A percentile compares a stretch with the other conserved stretches of the same genome.
Evolutionary conservation across 2,113 vertebrate species (phyloP).

Genomic region (Callithrix jacchus): DNA sequence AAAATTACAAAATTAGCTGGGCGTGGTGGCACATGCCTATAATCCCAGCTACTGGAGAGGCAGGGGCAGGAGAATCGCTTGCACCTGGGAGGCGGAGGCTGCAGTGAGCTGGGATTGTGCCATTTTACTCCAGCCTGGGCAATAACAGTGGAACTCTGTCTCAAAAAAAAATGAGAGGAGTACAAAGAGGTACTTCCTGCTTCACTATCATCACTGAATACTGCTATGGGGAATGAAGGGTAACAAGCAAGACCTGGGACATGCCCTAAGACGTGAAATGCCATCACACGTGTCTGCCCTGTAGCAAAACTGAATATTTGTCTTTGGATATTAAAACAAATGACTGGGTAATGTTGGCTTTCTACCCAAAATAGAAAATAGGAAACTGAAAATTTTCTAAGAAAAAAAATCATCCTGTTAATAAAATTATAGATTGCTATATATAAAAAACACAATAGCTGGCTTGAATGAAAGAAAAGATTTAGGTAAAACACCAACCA

Average conservation of each 20-base stretch:
- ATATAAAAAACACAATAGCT: slow-evolving; percentile 19
- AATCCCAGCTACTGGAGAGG: too few species aligned
- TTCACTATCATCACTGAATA: neutral
- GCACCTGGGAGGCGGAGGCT: too few species aligned
- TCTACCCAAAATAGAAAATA: slow-evolving; percentile 1
- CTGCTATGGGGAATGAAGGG: neutral
- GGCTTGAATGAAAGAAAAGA: neutral
- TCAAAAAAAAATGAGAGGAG: neutral
- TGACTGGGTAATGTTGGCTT: neutral
- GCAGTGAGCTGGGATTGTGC: too few species aligned
- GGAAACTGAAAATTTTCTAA: neutral
- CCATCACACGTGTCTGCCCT: too few species aligned
- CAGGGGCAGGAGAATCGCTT: too few species aligned
- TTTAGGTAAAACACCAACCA: neutral
- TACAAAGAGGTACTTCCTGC: neutral
- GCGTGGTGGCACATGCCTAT: too few species aligned
- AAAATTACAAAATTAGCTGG: too few species aligned
- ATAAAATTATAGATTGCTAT: neutral
- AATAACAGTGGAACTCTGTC: too few species aligned
- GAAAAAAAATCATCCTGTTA: neutral
- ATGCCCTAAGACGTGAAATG: neutral
- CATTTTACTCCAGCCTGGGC: too few species aligned
- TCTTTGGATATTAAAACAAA: neutral
- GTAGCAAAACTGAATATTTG: neutral
- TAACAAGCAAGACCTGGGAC: neutral